Percentiles rank a stretch among this genome's conserved stretches.
Evolutionary conservation across 2,113 vertebrate genomes (phyloP).

Genomic region (Python bivittatus): DNA sequence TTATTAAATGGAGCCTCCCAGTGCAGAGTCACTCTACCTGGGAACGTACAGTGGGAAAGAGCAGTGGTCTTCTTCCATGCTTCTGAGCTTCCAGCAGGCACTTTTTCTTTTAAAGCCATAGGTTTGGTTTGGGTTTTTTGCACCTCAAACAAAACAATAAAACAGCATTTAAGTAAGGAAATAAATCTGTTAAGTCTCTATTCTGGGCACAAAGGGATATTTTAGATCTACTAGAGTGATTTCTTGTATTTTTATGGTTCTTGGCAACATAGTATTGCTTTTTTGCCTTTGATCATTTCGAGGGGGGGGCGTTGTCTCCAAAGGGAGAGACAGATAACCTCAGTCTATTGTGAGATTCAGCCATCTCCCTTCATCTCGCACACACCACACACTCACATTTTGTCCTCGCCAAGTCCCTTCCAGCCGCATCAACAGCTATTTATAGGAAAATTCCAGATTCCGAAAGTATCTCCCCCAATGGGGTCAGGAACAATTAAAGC

Average conservation of each 20-base stretch:
- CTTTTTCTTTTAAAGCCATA: neutral
- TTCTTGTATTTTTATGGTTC: neutral
- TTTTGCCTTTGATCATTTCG: neutral
- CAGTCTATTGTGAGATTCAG: neutral
- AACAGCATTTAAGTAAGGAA: neutral
- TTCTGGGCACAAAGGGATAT: neutral
- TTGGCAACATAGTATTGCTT: neutral
- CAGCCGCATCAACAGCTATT: slow-evolving; percentile 39
- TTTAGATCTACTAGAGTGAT: neutral
- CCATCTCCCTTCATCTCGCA: neutral
- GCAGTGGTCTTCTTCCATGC: too few species aligned
- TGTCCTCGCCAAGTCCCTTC: slow-evolving; percentile 9
- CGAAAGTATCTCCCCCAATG: neutral
- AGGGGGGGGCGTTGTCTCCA: neutral
- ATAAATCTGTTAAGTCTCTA: neutral
- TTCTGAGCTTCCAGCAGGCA: neutral
- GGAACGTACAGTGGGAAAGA: neutral
- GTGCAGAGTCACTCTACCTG: neutral
- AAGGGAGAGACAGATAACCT: neutral
- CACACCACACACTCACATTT: too few species aligned
- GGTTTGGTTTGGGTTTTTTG: neutral
- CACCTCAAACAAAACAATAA: neutral
- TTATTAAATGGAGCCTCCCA: neutral
- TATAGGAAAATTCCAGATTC: slow-evolving; percentile 26
- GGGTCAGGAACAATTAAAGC: neutral